Evolutionary conservation across 2,113 vertebrate genomes (phyloP), one percentile per base, ranked within the genome.

Genomic region (Aramus guarauna): DNA sequence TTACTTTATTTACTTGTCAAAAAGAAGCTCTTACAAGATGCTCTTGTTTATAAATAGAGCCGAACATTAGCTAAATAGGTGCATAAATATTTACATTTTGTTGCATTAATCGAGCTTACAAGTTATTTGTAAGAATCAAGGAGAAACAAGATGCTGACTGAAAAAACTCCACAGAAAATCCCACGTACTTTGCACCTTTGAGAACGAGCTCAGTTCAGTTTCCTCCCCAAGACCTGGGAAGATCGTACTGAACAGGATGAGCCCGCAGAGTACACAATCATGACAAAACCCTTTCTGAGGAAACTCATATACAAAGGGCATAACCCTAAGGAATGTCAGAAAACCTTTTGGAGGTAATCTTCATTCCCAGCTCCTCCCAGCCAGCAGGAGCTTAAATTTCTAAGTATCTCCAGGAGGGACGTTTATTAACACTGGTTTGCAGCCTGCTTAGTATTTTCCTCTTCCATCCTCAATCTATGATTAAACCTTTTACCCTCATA

Each of bases 11-110:
- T 80, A 90, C 52, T 95, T 90, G 50, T 83, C 88, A 93, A 90
- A 89, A 88, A 93, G 73, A 72, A 96, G 87, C 75, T 89, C 86
- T 66, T 94, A 39, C 76, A 93, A 87, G 82, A 95, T 94, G 79
- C 36, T 94, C 62, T 67, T 90, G 53, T 93, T 96, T 95, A 97
- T 90, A 90, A 96, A 96, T 85, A 94, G 63, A 94, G 43, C 23
- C 36, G 79, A 97, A 90, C 71, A 83, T 91, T 69, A 95, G 15
- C 77, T 95, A 96, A 95, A 85, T 66, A n/a, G 20, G 11, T 94
- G 82, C 76, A 97, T 94, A 97, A 97, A 97, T 95, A 96, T 96
- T 97, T 96, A 79, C 94, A 79, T 89, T 94, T 94, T 72, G 77
- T 77, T 69, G 59, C 82, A 77, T 95, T 95, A 97, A 93, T 91